Base-by-base conservation (phyloP, 2,113 vertebrate genomes). In the Pelecanoides urinatrix region DNA sequence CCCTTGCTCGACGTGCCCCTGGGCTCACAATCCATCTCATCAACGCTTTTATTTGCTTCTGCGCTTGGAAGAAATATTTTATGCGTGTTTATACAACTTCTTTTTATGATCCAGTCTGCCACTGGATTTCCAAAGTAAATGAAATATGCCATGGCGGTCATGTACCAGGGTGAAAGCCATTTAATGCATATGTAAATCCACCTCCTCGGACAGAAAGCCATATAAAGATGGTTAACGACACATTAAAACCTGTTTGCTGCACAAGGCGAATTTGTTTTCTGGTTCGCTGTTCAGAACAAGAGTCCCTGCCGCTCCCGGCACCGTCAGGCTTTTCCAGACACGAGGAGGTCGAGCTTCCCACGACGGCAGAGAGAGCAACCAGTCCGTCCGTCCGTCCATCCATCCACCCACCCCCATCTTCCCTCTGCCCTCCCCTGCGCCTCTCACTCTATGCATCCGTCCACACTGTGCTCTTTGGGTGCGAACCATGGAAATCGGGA, bases 21-120 rank as follows among this genome's bases (percentile, higher is more conserved):
- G 22, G 76, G 75, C 81, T 91, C 32, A 38, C 34, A 21, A 23
- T 42, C 40, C 65, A 22, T 19, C 75, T 73, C 38, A 23, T 71
- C 56, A 38, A 71, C 38, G 18, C 26, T 71, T 66, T 29, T 63
- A 56, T 93, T 85, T 47, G 75, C 76, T 63, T 55, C 52, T 59
- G n/a, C 13, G 4, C 74, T 55, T 11, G 40, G 50, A 73, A 75
- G 36, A 44, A 56, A 34, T 70, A 58, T 70, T 88, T 75, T 12
- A 74, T 36, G 78, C 18, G 7, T 53, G 50, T 49, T 66, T 77
- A 66, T 75, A 32, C 42, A 44, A 58, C 76, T 19, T 44, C 93
- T 91, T 45, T 94, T 92, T 95, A 91, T 25, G 59, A 82, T 32
- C 88, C 50, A 38, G 88, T 52, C 36, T 84, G 58, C 75, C 83